A percentile compares a stretch with the other conserved stretches of the same genome.
Conservation (phyloP, 2,113 vertebrate genomes). For the Cyanistes caeruleus region DNA sequence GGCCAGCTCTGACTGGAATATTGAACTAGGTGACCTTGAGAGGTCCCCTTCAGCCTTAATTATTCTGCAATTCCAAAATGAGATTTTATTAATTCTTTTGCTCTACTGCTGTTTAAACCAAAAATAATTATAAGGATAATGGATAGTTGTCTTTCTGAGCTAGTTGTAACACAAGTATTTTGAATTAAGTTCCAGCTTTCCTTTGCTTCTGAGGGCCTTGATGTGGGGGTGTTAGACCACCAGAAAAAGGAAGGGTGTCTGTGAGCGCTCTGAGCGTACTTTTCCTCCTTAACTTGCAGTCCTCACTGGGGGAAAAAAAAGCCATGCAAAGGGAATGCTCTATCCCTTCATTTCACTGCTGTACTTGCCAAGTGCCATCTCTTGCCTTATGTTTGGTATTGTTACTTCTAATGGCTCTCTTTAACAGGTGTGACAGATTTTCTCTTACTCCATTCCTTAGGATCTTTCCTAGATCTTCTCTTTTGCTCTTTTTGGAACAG, state of each 20-base stretch:
- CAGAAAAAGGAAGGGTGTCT: not conserved
- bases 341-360: not conserved
- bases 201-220: not conserved
- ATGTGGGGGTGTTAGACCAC: not conserved
- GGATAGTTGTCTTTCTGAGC: not conserved
- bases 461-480: not conserved
- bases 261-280: fast-evolving
- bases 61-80: not conserved
- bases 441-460: not conserved
- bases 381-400: not conserved
- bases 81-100: not conserved
- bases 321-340: fast-evolving
- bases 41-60: not conserved
- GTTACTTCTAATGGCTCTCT: not conserved
- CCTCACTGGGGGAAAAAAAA: fast-evolving
- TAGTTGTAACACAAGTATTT: not conserved
- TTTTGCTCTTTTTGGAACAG: not conserved
- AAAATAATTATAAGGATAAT: not conserved
- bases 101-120: not conserved
- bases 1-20: not conserved
- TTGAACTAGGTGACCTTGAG: not conserved
- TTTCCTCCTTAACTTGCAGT: not conserved
- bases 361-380: not conserved
- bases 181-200: not conserved
- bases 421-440: not conserved